Evolutionary conservation across 2,888 invertebrate species (phyloP).

Genomic region (Melinaea marsaeus): DNA sequence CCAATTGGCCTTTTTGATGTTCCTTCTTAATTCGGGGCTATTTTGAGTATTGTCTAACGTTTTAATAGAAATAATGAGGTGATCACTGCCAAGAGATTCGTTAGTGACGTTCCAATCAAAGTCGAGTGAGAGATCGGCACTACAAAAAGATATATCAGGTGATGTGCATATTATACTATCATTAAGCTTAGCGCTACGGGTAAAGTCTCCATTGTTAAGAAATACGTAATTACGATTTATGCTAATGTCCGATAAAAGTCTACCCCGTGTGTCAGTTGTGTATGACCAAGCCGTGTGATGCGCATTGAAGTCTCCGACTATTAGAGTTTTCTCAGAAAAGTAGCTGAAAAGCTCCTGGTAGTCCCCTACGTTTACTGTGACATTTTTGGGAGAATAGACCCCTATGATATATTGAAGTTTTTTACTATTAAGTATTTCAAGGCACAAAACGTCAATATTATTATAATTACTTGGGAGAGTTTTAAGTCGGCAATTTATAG

Average conservation of each 20-base stretch:
- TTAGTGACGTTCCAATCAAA: slow-evolving; percentile 9
- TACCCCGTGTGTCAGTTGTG: background rate
- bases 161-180: no score
- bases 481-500: no score
- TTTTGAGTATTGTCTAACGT: no score
- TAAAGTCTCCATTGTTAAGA: no score
- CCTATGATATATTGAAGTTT: background rate
- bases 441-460: no score
- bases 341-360: background rate
- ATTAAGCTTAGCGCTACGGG: no score
- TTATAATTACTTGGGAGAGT: no score
- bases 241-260: slow-evolving; percentile 8
- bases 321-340: no score
- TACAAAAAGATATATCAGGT: background rate
- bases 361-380: background rate
- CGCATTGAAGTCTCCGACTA: no score
- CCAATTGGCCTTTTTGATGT: no score
- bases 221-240: slow-evolving; percentile 2
- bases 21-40: no score
- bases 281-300: background rate
- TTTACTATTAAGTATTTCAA: no score
- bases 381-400: slow-evolving; percentile 4
- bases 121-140: slow-evolving; percentile 6
- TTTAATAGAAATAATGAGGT: background rate
- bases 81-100: slow-evolving; percentile 7